These are phyloP conservation scores for Phortica okadai DNA, from an alignment of 2,888 invertebrate species.

Conservation along the genomic window DNA sequence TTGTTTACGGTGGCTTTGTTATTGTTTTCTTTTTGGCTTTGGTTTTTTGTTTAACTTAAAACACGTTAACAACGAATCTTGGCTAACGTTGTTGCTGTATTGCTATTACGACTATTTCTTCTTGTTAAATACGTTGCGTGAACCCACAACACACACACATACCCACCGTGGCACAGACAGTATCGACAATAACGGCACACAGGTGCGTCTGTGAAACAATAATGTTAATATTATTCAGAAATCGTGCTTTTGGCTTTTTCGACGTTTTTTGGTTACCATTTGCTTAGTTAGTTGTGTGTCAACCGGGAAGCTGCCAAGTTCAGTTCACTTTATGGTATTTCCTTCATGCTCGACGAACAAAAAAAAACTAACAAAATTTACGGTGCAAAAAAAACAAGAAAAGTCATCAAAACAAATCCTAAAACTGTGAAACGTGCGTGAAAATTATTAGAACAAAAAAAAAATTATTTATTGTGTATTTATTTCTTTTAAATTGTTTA, in stretches of 20 bases:
- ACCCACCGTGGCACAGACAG: conserved; percentile 30
- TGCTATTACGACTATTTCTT: conserved; percentile 48
- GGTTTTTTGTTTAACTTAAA: neutral
- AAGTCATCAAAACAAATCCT: too few relatives aligned
- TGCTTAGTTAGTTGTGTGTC: conserved; percentile 69
- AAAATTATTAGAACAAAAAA: neutral
- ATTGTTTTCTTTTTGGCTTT: neutral
- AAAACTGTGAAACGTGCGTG: neutral
- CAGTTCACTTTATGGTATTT: neutral
- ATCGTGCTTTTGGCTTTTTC: conserved; percentile 31
- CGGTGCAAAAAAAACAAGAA: too few relatives aligned
- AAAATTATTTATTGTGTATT: neutral
- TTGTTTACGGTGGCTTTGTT: neutral
- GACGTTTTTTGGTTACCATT: conserved; percentile 42
- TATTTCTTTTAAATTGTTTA: neutral
- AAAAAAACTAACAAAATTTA: too few relatives aligned
- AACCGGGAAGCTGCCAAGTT: conserved; percentile 70
- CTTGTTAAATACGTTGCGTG: conserved; percentile 52
- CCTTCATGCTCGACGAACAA: too few relatives aligned
- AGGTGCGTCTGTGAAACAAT: conserved; percentile 33
- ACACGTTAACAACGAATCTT: conserved; percentile 28
- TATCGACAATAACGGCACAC: conserved; percentile 23
- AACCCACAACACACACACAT: conserved; percentile 37
- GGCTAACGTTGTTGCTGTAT: conserved; percentile 40
- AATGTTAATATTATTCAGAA: conserved; percentile 69